Conservation (phyloP, 2,888 invertebrate species). For the Pristionchus arcanus region DNA sequence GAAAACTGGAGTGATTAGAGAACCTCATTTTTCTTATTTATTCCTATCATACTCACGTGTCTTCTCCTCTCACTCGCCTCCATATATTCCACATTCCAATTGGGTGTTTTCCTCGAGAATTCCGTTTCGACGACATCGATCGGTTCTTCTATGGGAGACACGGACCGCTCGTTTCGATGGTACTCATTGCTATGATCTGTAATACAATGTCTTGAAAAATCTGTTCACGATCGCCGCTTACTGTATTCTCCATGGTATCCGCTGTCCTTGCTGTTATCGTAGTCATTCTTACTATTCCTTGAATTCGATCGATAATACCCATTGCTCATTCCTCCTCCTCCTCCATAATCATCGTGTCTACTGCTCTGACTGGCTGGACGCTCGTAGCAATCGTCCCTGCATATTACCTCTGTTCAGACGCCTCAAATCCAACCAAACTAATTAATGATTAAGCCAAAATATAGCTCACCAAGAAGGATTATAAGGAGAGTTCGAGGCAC, state of each 20-base stretch:
- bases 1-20: too few species aligned
- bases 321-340: not conserved
- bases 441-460: not conserved
- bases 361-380: not conserved
- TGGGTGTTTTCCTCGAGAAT: conserved; percentile 14
- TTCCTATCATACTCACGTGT: not conserved
- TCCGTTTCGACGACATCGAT: not conserved
- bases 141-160: not conserved
- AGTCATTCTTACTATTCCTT: not conserved
- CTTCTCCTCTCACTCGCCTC: not conserved
- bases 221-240: not conserved
- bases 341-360: conserved; percentile 1
- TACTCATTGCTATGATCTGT: not conserved
- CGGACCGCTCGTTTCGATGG: not conserved
- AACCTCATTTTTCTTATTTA: not conserved
- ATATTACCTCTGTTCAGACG: not conserved
- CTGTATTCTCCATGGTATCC: not conserved
- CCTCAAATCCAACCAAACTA: not conserved
- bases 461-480: not conserved
- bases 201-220: not conserved
- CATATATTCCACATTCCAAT: not conserved
- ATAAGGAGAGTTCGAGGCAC: not conserved
- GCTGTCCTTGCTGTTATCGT: not conserved
- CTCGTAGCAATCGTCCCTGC: conserved; percentile 1
- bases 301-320: not conserved